phyloP scores from a whole-genome alignment of 35 echinoderm and acorn worm genomes.

The Anneissia japonica region DNA sequence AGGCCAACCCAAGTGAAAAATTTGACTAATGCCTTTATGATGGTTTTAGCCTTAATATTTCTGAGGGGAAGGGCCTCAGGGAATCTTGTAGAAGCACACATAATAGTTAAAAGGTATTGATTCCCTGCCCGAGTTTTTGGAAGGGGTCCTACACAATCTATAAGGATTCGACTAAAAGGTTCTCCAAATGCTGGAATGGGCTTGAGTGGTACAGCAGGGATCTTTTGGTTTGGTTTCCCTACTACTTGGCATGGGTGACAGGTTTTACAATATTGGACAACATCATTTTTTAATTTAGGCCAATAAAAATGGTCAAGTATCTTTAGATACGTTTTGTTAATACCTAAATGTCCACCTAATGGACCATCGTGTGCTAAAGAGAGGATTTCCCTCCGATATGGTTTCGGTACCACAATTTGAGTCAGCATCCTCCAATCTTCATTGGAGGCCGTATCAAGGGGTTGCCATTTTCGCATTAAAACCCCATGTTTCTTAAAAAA shows the following conservation, averaged over 20 bases:
- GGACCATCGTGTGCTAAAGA: conserved; percentile 34
- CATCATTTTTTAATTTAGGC: conserved; percentile 36
- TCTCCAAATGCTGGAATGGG: conserved; percentile 52
- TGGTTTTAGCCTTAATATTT: no score
- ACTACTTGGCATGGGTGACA: conserved; percentile 55
- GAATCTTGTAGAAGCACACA: conserved; percentile 14
- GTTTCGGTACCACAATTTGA: not conserved
- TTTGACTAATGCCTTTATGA: no score
- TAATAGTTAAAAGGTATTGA: conserved; percentile 44
- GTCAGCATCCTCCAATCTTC: not conserved
- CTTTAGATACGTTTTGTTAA: conserved; percentile 23
- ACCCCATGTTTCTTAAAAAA: not conserved
- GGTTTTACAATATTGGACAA: conserved; percentile 22
- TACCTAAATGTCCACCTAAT: conserved; percentile 33
- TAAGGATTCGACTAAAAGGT: conserved; percentile 38
- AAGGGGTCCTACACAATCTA: conserved; percentile 63
- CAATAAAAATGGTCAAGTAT: conserved; percentile 42
- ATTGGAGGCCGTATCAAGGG: not conserved
- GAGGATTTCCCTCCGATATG: not conserved
- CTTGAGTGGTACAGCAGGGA: conserved; percentile 11
- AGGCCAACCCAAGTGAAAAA: no score
- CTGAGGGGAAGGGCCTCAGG: conserved; percentile 18
- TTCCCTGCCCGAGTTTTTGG: conserved; percentile 36
- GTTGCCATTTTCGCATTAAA: not conserved
- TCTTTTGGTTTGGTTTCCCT: conserved; percentile 40